Evolutionary conservation across 2,797 vertebrate genomes (phyloP), one percentile per base, ranked within the genome.

Genomic region (Paguma larvata): DNA sequence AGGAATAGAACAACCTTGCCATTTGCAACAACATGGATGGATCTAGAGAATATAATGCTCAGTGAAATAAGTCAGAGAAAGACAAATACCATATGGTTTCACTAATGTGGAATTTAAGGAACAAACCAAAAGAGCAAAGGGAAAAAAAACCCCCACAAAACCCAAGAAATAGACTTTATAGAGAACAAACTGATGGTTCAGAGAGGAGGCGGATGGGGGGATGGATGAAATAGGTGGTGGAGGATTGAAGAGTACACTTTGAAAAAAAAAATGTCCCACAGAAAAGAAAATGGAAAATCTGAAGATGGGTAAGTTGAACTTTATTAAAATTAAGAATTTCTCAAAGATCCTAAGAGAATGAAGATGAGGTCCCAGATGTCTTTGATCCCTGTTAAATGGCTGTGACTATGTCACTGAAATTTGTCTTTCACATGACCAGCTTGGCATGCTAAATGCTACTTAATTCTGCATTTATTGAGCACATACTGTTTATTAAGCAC

Each of bases 301-400:
- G 72, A 87, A 87, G 77, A 41, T 90, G 23, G 62, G 30, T 89
- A 72, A 83, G n/a, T 88, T 80, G 32, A 41, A 73, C 87, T 56
- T 53, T 70, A 44, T 32, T 96, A 93, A 88, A 93, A 82, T 94
- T 93, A 88, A 75, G 67, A 93, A 75, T 34, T 56, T 85, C 15
- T 67, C 34, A 70, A 84, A 82, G 25, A 80, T 21, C 68, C 48
- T 68, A 73, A 44, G n/a, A 44, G 41, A 82, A 75, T 83, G 32
- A 83, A 89, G 51, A 48, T 10, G 88, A 93, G 25, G 6, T 16
- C 48, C n/a, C 73, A 70, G 44, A 41, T 73, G 78, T 46, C 34
- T 83, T 70, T 85, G 62, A 51, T n/a, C 51, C 78, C 67, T 67
- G 16, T 79, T 83, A 94, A 86, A 84, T 46, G 93, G 11, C 32